Evolutionary conservation across 2,888 invertebrate genomes (phyloP), one percentile per base, ranked within the genome.

Genomic region (Yponomeuta sedellus): DNA sequence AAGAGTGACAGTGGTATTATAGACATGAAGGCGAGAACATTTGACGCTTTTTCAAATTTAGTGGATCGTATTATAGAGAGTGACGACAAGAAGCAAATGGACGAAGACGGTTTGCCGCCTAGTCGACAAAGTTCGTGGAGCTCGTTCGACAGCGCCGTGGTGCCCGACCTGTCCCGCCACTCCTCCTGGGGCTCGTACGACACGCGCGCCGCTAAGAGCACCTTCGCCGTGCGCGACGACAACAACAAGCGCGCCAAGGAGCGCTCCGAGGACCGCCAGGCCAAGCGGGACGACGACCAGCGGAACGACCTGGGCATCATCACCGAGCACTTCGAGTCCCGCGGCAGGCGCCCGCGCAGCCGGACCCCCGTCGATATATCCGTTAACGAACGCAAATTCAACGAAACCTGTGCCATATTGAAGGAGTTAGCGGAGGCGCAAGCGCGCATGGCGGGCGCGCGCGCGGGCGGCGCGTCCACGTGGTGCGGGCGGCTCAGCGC

Each of bases 181-280:
- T 94, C 96, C 71, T 96, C 96, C 58, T 96, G 96, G 96, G 96
- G 96, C 68, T 95, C 95, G n/a, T 94, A 93, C 65, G 95, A 95
- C 77, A 92, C 93, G 65, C 90, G 94, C 59, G 94, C 71, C 64
- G 71, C 73, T 34, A 72, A 73, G 20, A 52, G 44, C 44, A 52
- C 44, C 16, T 52, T 52, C 44, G 44, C 44, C 44, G 44, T 52
- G 44, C 44, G 44, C 44, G 44, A 52, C 44, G 44, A 52, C 68
- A 73, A 77, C 66, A 67, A 19, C 34, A 61, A 39, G 61, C 25
- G 61, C 25, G 34, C 34, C 34, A 28, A 69, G 64, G 69, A 67
- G 64, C 61, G 25, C 70, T 69, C 25, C 20, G 73, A 76, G 73
- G 81, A 76, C 16, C 44, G 44, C 66, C 57, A 65, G n/a, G 61